Evolutionary conservation across 2,888 invertebrate genomes (phyloP).

Genomic region (Seira musarum): DNA sequence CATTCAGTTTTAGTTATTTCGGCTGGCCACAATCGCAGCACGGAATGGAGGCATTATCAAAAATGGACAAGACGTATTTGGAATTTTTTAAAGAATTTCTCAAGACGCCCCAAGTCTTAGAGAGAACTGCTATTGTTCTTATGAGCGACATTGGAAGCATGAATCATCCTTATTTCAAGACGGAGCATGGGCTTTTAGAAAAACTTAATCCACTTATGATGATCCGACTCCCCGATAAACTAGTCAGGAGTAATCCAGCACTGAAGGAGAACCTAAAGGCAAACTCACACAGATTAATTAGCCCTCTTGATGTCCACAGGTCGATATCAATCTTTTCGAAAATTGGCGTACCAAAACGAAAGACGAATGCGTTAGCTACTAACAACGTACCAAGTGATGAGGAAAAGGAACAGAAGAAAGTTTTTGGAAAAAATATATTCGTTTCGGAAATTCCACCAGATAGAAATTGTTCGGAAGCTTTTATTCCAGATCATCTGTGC

Average conservation of each 20-base stretch:
- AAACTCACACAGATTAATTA: slow-evolving; percentile 52
- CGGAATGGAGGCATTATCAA: slow-evolving; percentile 22
- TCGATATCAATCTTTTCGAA: slow-evolving; percentile 51
- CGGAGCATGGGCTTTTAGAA: slow-evolving; percentile 55
- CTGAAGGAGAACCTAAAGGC: slow-evolving; percentile 24
- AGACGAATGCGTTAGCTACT: neutral
- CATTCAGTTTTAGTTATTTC: slow-evolving; percentile 50
- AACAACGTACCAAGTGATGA: neutral
- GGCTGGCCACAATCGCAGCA: slow-evolving; percentile 56
- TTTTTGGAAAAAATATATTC: slow-evolving; percentile 39
- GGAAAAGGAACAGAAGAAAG: neutral
- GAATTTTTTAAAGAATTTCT: slow-evolving; percentile 51
- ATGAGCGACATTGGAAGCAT: slow-evolving; percentile 58
- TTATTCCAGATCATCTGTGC: slow-evolving; percentile 45
- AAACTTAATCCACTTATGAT: slow-evolving; percentile 50
- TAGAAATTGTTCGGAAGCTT: slow-evolving; percentile 48
- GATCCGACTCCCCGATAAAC: slow-evolving; percentile 45
- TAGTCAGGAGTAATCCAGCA: slow-evolving; percentile 34
- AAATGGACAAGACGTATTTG: slow-evolving; percentile 42
- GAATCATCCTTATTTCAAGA: slow-evolving; percentile 38
- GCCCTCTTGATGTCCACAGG: slow-evolving; percentile 56
- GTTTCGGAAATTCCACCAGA: slow-evolving; percentile 18
- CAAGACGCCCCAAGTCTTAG: slow-evolving; percentile 26
- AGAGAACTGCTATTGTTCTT: slow-evolving; percentile 55
- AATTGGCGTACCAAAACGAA: slow-evolving; percentile 23